phyloP scores from a whole-genome alignment of 2,888 invertebrate species.

The Chrysotoxum bicinctum region DNA sequence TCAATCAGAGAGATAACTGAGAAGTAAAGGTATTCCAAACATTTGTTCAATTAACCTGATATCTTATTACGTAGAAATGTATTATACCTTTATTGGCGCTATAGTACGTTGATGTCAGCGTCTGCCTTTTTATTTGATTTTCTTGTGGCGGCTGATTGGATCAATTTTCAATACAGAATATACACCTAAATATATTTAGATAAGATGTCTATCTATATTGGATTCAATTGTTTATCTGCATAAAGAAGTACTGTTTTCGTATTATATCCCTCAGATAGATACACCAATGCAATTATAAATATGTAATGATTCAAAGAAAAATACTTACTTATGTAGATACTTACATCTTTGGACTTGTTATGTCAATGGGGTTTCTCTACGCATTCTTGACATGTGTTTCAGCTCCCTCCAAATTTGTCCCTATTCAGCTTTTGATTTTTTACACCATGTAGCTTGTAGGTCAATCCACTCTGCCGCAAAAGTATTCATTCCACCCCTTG shows the following conservation, averaged over 20 bases:
- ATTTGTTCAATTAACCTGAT: neutral
- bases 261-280: neutral
- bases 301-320: too few species aligned
- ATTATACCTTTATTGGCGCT: neutral
- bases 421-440: too few species aligned
- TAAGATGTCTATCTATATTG: neutral
- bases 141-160: slow-evolving; percentile 6
- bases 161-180: neutral
- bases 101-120: neutral
- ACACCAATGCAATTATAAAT: neutral
- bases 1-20: neutral
- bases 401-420: too few species aligned
- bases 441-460: too few species aligned
- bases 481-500: too few species aligned
- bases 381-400: too few species aligned
- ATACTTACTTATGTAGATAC: too few species aligned
- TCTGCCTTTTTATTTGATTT: neutral
- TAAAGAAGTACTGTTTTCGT: too few species aligned
- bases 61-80: neutral
- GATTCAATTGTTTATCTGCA: too few species aligned
- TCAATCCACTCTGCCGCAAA: too few species aligned
- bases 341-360: too few species aligned
- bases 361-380: too few species aligned
- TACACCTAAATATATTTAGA: neutral
- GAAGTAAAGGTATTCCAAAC: neutral